Evolutionary conservation across 1,140 invertebrate species (phyloP).

Genomic region (Drosophila parvula): DNA sequence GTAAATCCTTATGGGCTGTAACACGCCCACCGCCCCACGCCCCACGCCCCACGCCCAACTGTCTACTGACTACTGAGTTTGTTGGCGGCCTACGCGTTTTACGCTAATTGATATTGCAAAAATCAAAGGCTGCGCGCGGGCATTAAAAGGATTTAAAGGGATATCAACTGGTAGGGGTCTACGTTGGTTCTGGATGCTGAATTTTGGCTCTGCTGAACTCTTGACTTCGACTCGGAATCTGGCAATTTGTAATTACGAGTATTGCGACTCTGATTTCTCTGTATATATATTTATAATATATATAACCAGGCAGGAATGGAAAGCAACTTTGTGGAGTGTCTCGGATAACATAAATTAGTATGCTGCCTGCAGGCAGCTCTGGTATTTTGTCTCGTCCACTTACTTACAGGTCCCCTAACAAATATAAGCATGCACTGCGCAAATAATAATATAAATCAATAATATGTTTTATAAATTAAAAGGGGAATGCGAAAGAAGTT

Average conservation of each 20-base stretch:
- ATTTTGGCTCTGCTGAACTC: background rate
- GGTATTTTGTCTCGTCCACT: slow-evolving; percentile 20
- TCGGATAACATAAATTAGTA: slow-evolving; percentile 64
- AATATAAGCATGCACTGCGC: slow-evolving; percentile 10
- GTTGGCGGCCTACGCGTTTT: slow-evolving; percentile 51
- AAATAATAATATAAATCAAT: background rate
- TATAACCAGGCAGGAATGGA: background rate
- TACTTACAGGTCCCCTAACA: slow-evolving; percentile 17
- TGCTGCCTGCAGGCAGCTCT: slow-evolving; percentile 52
- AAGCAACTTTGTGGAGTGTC: slow-evolving; percentile 31
- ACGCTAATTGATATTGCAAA: slow-evolving; percentile 81
- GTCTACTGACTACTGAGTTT: slow-evolving; percentile 11
- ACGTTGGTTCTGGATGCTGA: background rate
- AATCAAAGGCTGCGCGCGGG: slow-evolving; percentile 68
- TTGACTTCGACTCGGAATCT: slow-evolving; percentile 13
- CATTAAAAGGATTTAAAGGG: slow-evolving; percentile 69
- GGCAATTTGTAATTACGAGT: slow-evolving; percentile 73
- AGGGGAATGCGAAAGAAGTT: too few species aligned
- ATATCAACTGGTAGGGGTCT: slow-evolving; percentile 50
- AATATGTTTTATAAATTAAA: background rate
- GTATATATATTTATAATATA: background rate
- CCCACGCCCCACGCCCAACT: too few species aligned
- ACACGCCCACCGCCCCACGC: background rate
- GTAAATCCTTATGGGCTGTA: slow-evolving; percentile 65
- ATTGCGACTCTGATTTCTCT: slow-evolving; percentile 51